Evolutionary conservation across 2,113 vertebrate genomes (phyloP).

Genomic region (Hyperoodon ampullatus): DNA sequence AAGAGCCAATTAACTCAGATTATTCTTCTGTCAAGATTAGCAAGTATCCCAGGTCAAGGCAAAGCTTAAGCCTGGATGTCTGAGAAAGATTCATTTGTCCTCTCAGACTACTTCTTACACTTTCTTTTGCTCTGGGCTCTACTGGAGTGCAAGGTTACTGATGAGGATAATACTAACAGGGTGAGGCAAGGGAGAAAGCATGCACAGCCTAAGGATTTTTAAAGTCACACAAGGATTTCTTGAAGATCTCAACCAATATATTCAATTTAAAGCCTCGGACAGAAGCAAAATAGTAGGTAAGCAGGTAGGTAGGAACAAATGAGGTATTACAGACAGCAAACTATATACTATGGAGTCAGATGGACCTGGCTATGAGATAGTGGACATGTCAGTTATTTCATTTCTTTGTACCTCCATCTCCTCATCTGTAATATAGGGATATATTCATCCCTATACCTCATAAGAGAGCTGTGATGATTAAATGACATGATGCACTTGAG

Average conservation of each 20-base stretch:
- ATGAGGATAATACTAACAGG: conserved; percentile 13
- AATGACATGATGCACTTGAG: conserved; percentile 21
- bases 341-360: not conserved
- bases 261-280: conserved; percentile 14
- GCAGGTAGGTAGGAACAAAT: not conserved
- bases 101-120: conserved; percentile 25
- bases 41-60: not conserved
- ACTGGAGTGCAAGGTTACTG: not conserved
- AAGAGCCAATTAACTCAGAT: conserved; percentile 28
- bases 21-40: conserved; percentile 44
- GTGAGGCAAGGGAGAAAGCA: not conserved
- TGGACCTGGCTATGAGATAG: not conserved
- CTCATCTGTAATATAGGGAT: not conserved
- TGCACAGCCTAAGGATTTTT: not conserved
- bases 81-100: conserved; percentile 1
- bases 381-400: not conserved
- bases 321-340: not conserved
- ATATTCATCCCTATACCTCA: not conserved
- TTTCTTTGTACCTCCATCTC: not conserved
- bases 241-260: conserved; percentile 30
- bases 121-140: not conserved
- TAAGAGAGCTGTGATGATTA: conserved; percentile 14
- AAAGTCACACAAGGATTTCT: conserved; percentile 41
- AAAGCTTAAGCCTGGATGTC: conserved; percentile 5
- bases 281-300: not conserved